Conservation (phyloP, 2,888 invertebrate species). For the Acleris laterana region DNA sequence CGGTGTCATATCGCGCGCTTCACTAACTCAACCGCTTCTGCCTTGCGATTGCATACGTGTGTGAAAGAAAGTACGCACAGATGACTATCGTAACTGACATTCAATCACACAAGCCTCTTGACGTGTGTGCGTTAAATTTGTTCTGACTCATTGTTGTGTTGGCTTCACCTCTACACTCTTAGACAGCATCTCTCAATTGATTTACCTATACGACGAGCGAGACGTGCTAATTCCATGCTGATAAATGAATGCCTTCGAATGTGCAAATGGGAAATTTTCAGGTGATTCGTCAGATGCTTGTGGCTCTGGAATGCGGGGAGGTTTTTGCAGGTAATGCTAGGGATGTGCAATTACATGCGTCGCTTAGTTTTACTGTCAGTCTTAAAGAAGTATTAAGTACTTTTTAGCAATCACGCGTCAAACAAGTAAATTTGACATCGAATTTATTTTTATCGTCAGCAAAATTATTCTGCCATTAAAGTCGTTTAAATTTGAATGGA, state of each 20-base stretch:
- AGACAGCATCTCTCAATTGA: too few species aligned
- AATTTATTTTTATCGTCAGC: not conserved
- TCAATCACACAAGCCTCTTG: too few species aligned
- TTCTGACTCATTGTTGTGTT: too few species aligned
- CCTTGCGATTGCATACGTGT: too few species aligned
- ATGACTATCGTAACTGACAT: too few species aligned
- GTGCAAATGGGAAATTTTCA: constrained; percentile 58
- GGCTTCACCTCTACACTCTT: too few species aligned
- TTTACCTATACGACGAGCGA: constrained; percentile 53
- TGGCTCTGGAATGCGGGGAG: constrained; percentile 19
- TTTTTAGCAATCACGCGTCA: too few species aligned
- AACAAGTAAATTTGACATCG: too few species aligned
- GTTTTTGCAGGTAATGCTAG: constrained; percentile 6
- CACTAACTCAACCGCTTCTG: constrained; percentile 50
- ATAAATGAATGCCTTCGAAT: constrained; percentile 73
- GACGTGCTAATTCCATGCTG: constrained; percentile 74
- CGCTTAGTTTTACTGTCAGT: not conserved
- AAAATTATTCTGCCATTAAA: not conserved
- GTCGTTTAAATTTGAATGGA: constrained; percentile 1
- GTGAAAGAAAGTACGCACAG: too few species aligned
- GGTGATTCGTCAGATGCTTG: constrained; percentile 53
- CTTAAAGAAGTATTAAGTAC: not conserved
- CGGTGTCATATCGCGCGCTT: constrained; percentile 72
- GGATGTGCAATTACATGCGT: not conserved
- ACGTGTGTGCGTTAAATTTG: too few species aligned